Base-by-base conservation (phyloP, 2,113 vertebrate genomes). In the Pycnonotus jocosus region DNA sequence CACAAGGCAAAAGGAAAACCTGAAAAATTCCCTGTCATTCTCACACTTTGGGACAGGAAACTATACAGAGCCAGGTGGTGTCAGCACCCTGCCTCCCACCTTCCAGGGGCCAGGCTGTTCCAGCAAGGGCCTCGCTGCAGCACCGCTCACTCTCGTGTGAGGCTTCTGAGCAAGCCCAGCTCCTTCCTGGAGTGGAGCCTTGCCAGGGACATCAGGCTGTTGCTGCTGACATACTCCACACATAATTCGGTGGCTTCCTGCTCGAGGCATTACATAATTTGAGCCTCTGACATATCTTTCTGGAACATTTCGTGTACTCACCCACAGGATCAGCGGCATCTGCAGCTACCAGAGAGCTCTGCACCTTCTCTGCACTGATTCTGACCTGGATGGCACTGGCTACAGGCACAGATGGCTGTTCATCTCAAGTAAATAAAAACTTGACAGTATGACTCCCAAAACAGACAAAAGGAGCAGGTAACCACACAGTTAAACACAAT, bases 161-260 rank as follows among this genome's bases (percentile, higher is more conserved):
- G 86, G 60, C 71, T 70, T 64, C 73, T 27, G 82, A 88, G 85
- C 86, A 93, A 90, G 47, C 81, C 88, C 85, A 88, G 88, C 92
- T 96, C 79, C 85, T 95, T 96, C 96, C 96, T 96, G 92, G 54
- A 62, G 68, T 81, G 95, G 60, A 96, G 60, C n/a, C 30, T 23
- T 95, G 95, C 95, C 95, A 96, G 79, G 93, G 93, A 95, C 87
- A 92, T 68, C 80, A 73, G 93, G 66, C 95, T 96, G 92, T 74
- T 80, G 79, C 90, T 73, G 68, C 87, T 86, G 95, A 92, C 93
- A 95, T 38, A 42, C 68, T 70, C 86, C 74, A 72, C 60, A 81
- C 64, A 78, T 54, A 56, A 64, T 80, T 88, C 4, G 0, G 85
- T 86, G 68, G 71, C 93, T 95, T 96, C 92, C 96, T 95, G 92